Conservation (phyloP, 1,140 invertebrate genomes). For the Eurosta solidaginis region DNA sequence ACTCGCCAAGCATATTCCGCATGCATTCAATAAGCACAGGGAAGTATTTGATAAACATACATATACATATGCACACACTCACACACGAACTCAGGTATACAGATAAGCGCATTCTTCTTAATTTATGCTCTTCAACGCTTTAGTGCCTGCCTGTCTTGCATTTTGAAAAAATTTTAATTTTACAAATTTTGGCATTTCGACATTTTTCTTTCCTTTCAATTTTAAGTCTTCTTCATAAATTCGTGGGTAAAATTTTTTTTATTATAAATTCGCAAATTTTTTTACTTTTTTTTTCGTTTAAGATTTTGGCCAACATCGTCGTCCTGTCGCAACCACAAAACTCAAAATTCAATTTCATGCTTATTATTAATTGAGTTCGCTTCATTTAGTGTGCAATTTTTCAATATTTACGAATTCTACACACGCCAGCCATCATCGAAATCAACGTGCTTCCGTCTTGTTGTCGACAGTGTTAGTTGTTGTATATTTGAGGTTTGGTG, state of each 20-base stretch:
- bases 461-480: no score
- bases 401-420: constrained; percentile 8
- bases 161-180: background rate
- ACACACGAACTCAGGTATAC: background rate
- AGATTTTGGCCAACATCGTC: background rate
- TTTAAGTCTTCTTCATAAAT: no score
- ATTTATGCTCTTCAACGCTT: background rate
- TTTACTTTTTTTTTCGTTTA: background rate
- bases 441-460: no score
- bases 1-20: background rate
- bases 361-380: constrained; percentile 57
- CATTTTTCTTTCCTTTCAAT: constrained; percentile 15
- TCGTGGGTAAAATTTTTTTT: no score
- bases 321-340: background rate
- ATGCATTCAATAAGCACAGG: background rate
- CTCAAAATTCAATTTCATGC: constrained; percentile 45
- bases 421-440: background rate
- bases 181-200: background rate
- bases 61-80: background rate
- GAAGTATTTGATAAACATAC: no score
- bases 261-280: background rate
- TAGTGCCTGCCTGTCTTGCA: background rate
- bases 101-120: background rate
- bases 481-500: background rate
- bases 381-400: constrained; percentile 33